Conservation (phyloP, 2,797 vertebrate genomes). For the Gouania willdenowi region DNA sequence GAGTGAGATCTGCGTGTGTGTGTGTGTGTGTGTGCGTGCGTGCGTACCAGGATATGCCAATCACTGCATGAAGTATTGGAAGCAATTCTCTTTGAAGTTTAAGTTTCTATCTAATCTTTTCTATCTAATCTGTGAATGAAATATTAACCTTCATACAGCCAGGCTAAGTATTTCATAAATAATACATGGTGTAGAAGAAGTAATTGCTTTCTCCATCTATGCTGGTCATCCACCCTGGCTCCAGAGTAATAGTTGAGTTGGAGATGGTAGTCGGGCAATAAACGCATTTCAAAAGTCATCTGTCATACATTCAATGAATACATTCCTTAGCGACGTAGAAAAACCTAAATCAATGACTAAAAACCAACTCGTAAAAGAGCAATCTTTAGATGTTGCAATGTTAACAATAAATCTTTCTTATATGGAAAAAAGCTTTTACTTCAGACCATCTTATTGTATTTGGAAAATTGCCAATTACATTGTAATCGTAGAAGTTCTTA, state of each 20-base stretch:
- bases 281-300: too few species aligned
- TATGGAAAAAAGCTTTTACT: too few species aligned
- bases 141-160: slow-evolving; percentile 72
- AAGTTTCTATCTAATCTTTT: slow-evolving; percentile 52
- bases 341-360: too few species aligned
- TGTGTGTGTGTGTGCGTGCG: neutral
- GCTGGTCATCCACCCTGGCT: slow-evolving; percentile 65
- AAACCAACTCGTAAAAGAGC: too few species aligned
- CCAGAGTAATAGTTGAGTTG: slow-evolving; percentile 23
- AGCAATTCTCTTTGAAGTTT: slow-evolving; percentile 53
- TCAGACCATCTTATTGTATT: too few species aligned
- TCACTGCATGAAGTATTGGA: slow-evolving; percentile 28
- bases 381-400: too few species aligned
- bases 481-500: too few species aligned
- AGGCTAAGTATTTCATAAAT: slow-evolving; percentile 81
- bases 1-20: neutral
- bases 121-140: slow-evolving; percentile 69
- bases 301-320: too few species aligned
- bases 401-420: too few species aligned
- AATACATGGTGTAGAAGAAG: slow-evolving; percentile 74
- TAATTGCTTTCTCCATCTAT: slow-evolving; percentile 76
- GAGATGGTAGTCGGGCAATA: slow-evolving; percentile 19
- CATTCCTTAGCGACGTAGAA: too few species aligned
- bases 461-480: too few species aligned
- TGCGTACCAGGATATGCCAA: slow-evolving; percentile 14